These are phyloP conservation scores for Lepeophtheirus nordmannii DNA, from an alignment of 2,888 invertebrate species.

Conservation along the genomic window DNA sequence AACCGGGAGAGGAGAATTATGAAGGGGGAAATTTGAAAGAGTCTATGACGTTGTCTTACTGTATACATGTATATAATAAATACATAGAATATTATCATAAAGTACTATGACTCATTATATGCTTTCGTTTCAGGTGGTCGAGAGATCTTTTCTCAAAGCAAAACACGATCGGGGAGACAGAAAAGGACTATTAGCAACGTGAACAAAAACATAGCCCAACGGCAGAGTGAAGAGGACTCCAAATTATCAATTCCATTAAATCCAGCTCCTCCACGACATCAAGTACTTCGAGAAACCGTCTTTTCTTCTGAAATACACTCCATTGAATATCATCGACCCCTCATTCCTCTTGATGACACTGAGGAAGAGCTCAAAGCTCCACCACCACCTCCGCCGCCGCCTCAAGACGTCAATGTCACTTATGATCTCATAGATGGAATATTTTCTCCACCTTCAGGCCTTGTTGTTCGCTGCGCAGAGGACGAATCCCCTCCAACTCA, in stretches of 20 bases:
- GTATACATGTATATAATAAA: too few relatives aligned
- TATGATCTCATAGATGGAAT: constrained; percentile 28
- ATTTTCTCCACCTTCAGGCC: constrained; percentile 27
- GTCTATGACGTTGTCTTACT: too few relatives aligned
- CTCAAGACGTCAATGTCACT: constrained; percentile 30
- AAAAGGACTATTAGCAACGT: background rate
- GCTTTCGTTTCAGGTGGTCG: constrained; percentile 54
- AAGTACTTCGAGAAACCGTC: constrained; percentile 39
- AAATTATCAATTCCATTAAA: background rate
- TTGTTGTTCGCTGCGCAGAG: constrained; percentile 12
- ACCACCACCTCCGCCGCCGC: background rate
- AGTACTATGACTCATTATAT: background rate
- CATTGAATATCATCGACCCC: constrained; percentile 33
- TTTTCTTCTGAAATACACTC: constrained; percentile 47
- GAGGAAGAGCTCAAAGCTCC: background rate
- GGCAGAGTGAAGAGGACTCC: background rate
- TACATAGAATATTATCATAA: too few relatives aligned
- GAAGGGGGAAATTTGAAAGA: too few relatives aligned
- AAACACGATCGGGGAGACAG: constrained; percentile 51
- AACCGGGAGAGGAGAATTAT: too few relatives aligned
- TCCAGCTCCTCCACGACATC: background rate
- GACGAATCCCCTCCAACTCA: background rate
- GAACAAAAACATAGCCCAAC: background rate
- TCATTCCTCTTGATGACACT: background rate
- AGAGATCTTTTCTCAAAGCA: constrained; percentile 64